Conservation (phyloP, 2,888 invertebrate species). For the Drosophila buzzatii region DNA sequence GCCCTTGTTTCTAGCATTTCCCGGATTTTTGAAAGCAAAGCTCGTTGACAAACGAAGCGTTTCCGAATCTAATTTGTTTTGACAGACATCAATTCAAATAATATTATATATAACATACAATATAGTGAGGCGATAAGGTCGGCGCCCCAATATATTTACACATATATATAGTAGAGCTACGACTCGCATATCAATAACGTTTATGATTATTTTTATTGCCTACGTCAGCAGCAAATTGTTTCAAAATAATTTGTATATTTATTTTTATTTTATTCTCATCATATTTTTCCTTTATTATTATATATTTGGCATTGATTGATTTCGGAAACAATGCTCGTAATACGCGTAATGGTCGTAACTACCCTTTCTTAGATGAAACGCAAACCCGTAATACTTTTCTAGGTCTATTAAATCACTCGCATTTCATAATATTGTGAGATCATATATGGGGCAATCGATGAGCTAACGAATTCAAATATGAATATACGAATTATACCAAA, state of each 20-base stretch:
- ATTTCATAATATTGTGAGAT: background rate
- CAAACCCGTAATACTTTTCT: background rate
- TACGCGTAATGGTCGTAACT: conserved; percentile 15
- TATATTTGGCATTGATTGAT: conserved; percentile 15
- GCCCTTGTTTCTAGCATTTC: background rate
- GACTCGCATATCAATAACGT: conserved; percentile 29
- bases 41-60: background rate
- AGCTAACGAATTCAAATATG: background rate
- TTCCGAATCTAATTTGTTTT: conserved; percentile 45
- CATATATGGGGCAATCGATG: background rate
- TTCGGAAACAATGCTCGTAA: conserved; percentile 29
- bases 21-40: conserved; percentile 2
- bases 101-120: conserved; percentile 12
- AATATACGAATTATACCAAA: background rate
- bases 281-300: background rate
- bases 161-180: conserved; percentile 2
- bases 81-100: conserved; percentile 21
- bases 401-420: background rate
- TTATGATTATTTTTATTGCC: conserved; percentile 21
- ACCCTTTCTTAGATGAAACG: too few species aligned
- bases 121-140: conserved; percentile 34
- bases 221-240: conserved; percentile 33
- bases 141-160: conserved; percentile 27
- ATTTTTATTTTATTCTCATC: background rate
- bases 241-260: conserved; percentile 4